Evolutionary conservation across 2,113 vertebrate species (phyloP).

Genomic region (Monarcha castaneiventris): DNA sequence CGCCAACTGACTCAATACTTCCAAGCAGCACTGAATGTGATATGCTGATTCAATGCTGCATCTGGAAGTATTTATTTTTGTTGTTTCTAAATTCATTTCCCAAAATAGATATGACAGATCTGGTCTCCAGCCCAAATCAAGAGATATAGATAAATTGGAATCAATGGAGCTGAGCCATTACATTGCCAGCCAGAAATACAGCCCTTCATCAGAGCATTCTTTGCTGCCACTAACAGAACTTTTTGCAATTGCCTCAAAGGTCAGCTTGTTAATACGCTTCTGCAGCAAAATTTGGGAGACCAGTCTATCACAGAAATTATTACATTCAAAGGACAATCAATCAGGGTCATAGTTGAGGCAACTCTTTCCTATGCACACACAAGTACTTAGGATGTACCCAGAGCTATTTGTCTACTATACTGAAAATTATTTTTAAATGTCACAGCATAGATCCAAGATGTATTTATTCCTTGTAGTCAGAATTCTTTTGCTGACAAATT

Average conservation of each 20-base stretch:
- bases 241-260: not conserved
- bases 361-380: not conserved
- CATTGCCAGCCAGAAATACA: not conserved
- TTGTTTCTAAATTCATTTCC: slow-evolving; percentile 34
- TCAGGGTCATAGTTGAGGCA: not conserved
- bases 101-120: slow-evolving; percentile 35
- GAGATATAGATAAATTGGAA: slow-evolving; percentile 28
- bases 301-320: not conserved
- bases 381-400: not conserved
- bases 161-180: not conserved
- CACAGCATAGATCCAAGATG: not conserved
- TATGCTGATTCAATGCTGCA: slow-evolving; percentile 71
- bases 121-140: slow-evolving; percentile 40
- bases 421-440: not conserved
- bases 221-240: not conserved
- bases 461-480: not conserved
- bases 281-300: not conserved
- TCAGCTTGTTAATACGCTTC: not conserved
- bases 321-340: not conserved
- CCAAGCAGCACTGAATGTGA: slow-evolving; percentile 43
- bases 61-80: slow-evolving; percentile 65
- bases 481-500: not conserved
- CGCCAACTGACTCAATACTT: slow-evolving; percentile 30
- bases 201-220: not conserved
- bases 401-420: not conserved